phyloP scores from a whole-genome alignment of 2,113 vertebrate species.

The Odontophorus gujanensis region DNA sequence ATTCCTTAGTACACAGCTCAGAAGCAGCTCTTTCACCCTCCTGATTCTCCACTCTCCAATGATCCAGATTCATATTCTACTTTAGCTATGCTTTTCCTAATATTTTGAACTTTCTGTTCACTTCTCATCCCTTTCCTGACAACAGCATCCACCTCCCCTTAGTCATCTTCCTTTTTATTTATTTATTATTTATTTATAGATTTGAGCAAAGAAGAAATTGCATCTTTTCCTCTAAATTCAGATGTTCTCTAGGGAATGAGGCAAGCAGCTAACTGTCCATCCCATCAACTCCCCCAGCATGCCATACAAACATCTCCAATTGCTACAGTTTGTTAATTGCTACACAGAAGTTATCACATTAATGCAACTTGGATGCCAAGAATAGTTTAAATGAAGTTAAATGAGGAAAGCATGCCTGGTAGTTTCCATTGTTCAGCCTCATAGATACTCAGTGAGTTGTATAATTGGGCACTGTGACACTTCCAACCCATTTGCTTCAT shows the following conservation, averaged over 20 bases:
- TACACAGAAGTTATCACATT: slow-evolving; percentile 75
- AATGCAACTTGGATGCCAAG: slow-evolving; percentile 74
- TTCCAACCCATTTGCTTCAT: slow-evolving; percentile 80
- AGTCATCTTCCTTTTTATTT: not conserved
- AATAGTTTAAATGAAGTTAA: slow-evolving; percentile 79
- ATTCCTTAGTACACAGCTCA: not conserved
- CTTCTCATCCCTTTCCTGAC: not conserved
- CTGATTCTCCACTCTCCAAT: not conserved
- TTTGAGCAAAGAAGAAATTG: not conserved
- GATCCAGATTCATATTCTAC: slow-evolving; percentile 5
- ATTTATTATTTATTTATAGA: not conserved
- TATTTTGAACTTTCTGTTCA: not conserved
- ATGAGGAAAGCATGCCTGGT: slow-evolving; percentile 71
- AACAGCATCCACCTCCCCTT: not conserved
- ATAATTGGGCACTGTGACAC: slow-evolving; percentile 80
- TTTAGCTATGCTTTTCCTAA: not conserved
- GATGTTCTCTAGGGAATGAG: slow-evolving; percentile 29
- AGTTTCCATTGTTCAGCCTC: slow-evolving; percentile 74
- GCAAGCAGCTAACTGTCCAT: slow-evolving; percentile 3
- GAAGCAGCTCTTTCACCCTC: not conserved
- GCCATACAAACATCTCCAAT: slow-evolving; percentile 14
- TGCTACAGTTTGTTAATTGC: slow-evolving; percentile 76
- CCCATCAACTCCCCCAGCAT: not conserved
- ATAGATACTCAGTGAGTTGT: slow-evolving; percentile 75
- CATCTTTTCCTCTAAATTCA: not conserved